Percentiles rank a stretch among this genome's conserved stretches.
Evolutionary conservation across 2,888 invertebrate genomes (phyloP).

Genomic region (Gryllus longicercus): DNA sequence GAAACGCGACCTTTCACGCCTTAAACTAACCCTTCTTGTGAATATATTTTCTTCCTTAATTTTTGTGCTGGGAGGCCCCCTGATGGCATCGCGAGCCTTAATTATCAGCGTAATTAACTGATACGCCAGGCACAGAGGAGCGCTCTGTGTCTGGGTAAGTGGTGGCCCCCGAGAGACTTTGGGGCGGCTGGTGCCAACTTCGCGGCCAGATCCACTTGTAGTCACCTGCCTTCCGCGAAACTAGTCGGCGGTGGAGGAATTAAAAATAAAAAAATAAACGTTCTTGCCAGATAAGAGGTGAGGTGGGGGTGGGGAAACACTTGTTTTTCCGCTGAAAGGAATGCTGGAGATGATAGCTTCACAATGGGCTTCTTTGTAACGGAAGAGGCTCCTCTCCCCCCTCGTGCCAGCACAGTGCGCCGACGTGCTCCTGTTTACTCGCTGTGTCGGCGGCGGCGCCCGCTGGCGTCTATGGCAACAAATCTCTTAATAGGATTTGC

Average conservation of each 20-base stretch:
- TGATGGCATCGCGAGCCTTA: not conserved
- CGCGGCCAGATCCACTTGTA: not conserved
- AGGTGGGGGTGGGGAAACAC: not conserved
- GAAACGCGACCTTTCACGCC: not conserved
- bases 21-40: not conserved
- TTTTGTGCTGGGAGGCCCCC: not conserved
- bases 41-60: not conserved
- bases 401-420: not conserved
- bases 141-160: not conserved
- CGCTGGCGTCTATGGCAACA: constrained; percentile 26
- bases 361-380: not conserved
- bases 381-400: not conserved
- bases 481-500: constrained; percentile 37
- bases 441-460: constrained; percentile 17
- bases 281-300: not conserved
- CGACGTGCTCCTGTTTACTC: no score
- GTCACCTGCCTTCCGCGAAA: not conserved
- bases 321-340: constrained; percentile 1
- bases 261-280: not conserved
- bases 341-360: not conserved
- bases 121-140: not conserved
- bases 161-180: not conserved
- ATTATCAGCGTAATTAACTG: constrained; percentile 3
- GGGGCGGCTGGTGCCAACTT: not conserved
- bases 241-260: not conserved